Evolutionary conservation across 2,797 vertebrate species (phyloP).

Genomic region (Hydrophis major): DNA sequence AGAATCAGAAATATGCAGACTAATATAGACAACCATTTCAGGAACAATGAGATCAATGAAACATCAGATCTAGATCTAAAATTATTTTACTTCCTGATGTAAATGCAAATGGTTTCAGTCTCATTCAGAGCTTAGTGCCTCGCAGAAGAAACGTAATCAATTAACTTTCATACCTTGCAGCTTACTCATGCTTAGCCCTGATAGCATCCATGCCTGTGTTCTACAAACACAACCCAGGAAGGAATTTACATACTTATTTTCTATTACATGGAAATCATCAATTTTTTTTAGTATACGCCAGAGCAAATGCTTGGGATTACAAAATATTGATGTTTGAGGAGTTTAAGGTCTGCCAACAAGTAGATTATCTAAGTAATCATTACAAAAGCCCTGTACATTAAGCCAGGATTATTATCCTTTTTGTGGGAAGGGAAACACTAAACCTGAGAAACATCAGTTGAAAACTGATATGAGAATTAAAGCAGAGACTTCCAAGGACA

Average conservation of each 20-base stretch:
- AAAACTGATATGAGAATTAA: neutral
- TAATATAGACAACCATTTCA: neutral
- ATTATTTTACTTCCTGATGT: neutral
- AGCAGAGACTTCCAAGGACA: neutral
- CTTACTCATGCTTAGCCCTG: neutral
- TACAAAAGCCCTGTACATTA: neutral
- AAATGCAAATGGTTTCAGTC: neutral
- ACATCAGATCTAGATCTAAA: neutral
- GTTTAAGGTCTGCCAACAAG: neutral
- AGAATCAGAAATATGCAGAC: neutral
- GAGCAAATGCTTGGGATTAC: neutral
- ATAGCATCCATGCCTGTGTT: neutral
- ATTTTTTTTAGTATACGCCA: neutral
- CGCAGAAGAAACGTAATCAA: neutral
- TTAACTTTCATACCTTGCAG: neutral
- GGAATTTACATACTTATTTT: neutral
- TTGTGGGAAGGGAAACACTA: neutral
- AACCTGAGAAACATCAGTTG: neutral
- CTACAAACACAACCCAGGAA: neutral
- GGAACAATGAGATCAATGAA: neutral
- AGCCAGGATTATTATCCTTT: neutral
- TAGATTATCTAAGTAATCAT: neutral
- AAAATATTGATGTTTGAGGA: neutral
- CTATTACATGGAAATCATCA: neutral
- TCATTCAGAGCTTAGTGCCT: neutral